Percentiles rank a stretch among this genome's conserved stretches.
Conservation (phyloP, 2,888 invertebrate species). For the Cordilura impudica region DNA sequence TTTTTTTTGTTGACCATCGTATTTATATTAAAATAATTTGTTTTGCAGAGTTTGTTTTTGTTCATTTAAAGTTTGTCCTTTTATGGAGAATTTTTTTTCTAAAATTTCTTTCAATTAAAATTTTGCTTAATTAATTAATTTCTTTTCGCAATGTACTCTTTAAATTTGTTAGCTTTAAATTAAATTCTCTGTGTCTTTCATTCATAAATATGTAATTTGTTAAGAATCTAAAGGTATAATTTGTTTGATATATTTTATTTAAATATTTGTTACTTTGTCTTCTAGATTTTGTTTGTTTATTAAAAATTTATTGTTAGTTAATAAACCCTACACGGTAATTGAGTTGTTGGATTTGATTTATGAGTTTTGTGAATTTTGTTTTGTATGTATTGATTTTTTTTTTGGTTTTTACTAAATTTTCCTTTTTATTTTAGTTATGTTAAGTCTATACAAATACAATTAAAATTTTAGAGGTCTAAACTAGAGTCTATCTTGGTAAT, state of each 20-base stretch:
- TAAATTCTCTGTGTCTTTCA: neutral
- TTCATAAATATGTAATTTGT: constrained; percentile 57
- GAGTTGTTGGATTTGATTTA: constrained; percentile 62
- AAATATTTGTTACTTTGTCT: constrained; percentile 38
- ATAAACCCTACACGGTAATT: constrained; percentile 60
- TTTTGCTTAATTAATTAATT: constrained; percentile 6
- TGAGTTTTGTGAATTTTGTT: constrained; percentile 37
- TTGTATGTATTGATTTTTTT: constrained; percentile 23
- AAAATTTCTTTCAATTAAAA: constrained; percentile 2
- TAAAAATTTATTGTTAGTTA: constrained; percentile 2
- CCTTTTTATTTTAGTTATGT: constrained; percentile 12
- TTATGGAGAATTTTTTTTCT: neutral
- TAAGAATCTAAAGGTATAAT: constrained; percentile 52
- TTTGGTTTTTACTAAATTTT: neutral
- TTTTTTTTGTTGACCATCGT: constrained; percentile 15
- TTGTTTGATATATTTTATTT: constrained; percentile 48
- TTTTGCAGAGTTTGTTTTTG: constrained; percentile 26
- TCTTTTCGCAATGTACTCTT: constrained; percentile 29
- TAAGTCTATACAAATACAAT: constrained; percentile 44
- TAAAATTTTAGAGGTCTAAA: constrained; percentile 36
- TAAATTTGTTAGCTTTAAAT: neutral
- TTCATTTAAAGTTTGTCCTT: neutral
- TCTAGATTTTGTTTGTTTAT: constrained; percentile 26
- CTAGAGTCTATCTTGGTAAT: constrained; percentile 26
- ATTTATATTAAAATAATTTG: constrained; percentile 50